These are phyloP conservation scores for Tanypteryx hageni DNA, from an alignment of 2,888 invertebrate species.

Conservation along the genomic window DNA sequence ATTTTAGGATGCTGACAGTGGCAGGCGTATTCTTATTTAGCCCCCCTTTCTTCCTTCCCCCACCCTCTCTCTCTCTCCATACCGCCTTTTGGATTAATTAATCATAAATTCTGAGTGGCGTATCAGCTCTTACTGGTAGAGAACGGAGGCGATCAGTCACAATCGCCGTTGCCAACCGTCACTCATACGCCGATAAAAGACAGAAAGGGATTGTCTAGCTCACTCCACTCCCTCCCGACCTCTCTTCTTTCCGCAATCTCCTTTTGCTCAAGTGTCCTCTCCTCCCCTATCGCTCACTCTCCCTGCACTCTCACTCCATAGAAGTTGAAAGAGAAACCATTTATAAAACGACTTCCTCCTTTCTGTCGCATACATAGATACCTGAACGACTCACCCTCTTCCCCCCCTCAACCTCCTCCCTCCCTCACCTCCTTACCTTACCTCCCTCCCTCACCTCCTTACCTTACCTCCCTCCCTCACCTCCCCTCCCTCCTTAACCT, in stretches of 20 bases:
- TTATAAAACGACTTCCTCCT: neutral
- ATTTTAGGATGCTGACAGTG: too few species aligned
- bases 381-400: neutral
- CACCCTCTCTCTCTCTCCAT: neutral
- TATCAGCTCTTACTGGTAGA: neutral
- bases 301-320: slow-evolving; percentile 65
- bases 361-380: neutral
- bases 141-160: neutral
- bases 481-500: slow-evolving; percentile 69
- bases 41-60: neutral
- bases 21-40: neutral
- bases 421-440: too few species aligned
- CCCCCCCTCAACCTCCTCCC: neutral
- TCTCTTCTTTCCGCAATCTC: neutral
- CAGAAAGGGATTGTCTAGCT: neutral
- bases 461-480: neutral
- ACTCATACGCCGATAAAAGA: neutral
- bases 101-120: slow-evolving; percentile 25
- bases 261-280: neutral
- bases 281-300: slow-evolving; percentile 64
- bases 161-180: neutral
- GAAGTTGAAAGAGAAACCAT: neutral
- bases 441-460: slow-evolving; percentile 14
- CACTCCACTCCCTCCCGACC: neutral
- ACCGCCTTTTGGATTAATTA: neutral